A percentile compares a stretch with the other conserved stretches of the same genome.
Conservation (phyloP, 2,888 invertebrate genomes). For the Hydropsyche betteni region DNA sequence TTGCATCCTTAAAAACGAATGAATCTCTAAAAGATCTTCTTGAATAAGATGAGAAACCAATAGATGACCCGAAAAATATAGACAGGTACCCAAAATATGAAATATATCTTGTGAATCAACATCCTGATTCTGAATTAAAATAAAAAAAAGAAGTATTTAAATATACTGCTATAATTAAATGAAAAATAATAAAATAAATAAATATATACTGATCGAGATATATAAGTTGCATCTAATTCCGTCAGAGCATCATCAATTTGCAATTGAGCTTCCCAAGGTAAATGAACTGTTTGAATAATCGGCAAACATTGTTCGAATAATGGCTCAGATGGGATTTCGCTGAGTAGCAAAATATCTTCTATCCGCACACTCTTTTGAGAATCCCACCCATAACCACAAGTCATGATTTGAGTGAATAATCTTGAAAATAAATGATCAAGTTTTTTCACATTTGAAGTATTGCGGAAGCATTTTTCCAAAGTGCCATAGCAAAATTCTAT, state of each 20-base stretch:
- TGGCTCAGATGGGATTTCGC: conserved; percentile 40
- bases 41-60: conserved; percentile 81
- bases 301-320: conserved; percentile 72
- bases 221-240: conserved; percentile 82
- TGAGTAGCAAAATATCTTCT: conserved; percentile 46
- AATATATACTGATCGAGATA: conserved; percentile 20
- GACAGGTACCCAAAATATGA: conserved; percentile 69
- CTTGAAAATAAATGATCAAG: conserved; percentile 74
- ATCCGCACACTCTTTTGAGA: conserved; percentile 54
- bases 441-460: conserved; percentile 66
- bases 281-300: conserved; percentile 71
- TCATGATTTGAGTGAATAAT: conserved; percentile 66
- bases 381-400: conserved; percentile 56
- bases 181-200: not conserved
- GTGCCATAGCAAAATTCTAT: conserved; percentile 71
- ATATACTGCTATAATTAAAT: not conserved
- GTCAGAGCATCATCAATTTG: conserved; percentile 88
- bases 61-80: conserved; percentile 75
- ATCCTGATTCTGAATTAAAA: conserved; percentile 56
- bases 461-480: conserved; percentile 62
- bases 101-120: conserved; percentile 36
- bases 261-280: conserved; percentile 80
- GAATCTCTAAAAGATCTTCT: conserved; percentile 78
- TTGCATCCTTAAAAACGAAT: conserved; percentile 78
- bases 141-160: not conserved